Base-by-base conservation (phyloP, 2,888 invertebrate genomes). In the Hemaris fuciformis region DNA sequence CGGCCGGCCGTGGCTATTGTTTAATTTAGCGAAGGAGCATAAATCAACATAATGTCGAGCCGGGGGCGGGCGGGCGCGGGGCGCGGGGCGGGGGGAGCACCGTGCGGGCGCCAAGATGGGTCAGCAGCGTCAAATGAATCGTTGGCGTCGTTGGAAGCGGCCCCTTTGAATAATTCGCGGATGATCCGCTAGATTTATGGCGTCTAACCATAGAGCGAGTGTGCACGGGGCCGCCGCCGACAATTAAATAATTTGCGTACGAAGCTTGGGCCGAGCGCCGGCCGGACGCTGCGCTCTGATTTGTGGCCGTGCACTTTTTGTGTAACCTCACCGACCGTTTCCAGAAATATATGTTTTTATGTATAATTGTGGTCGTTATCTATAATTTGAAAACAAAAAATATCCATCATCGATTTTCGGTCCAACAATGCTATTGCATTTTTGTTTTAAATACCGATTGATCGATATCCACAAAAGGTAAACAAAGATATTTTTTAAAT, bases 191-290 rank as follows among this genome's bases (percentile, higher is more conserved):
- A 88, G 91, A 91, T 91, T 91, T 91, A 91, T 88, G 85, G 84
- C 76, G 78, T 66, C 72, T 91, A 90, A 91, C 84, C 85, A 90
- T 83, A 89, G 89, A 83, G 84, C 85, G 53, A 31, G 10, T 10
- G 46, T n/a, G 46, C 23, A 5, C 27, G 31, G 27, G 27, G 48
- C 53, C 53, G 72, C 70, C 74, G 70, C 71, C 74, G 75, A 80
- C 89, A 89, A 89, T 91, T 89, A 90, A 89, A 88, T 82, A 81
- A 90, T 91, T 90, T 91, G 90, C 91, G 83, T 91, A 89, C 43
- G 57, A 27, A 63, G 66, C 62, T 68, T 62, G 62, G 62, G 69
- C 34, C 15, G 23, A 46, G 31, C 31, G 53, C 31, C 27, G 5
- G 27, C 18, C 15, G 48, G 71, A 65, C 75, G 76, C 71, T 15